Percentiles rank a stretch among this genome's conserved stretches.
Conservation (phyloP, 2,888 invertebrate genomes). For the Pecten maximus region DNA sequence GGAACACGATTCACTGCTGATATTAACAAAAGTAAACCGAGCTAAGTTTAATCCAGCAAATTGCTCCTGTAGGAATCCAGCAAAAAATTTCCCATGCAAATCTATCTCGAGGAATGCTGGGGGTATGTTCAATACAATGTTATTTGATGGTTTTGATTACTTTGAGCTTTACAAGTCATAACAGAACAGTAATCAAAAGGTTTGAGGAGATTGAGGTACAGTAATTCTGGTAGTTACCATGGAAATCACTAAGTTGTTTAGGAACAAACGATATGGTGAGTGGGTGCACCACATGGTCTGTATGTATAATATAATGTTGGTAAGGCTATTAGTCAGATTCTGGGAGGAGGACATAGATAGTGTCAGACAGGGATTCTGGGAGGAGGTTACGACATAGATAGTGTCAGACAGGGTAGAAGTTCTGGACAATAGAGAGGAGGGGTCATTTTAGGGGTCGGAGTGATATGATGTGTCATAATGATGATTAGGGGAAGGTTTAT, state of each 20-base stretch:
- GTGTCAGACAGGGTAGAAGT: too few relatives aligned
- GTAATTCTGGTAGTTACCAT: not conserved
- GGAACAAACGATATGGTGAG: not conserved
- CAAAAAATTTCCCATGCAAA: not conserved
- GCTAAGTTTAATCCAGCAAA: not conserved
- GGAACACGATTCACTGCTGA: too few relatives aligned
- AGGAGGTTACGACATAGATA: not conserved
- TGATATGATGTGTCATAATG: too few relatives aligned
- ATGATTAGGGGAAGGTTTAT: too few relatives aligned
- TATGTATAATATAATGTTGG: not conserved
- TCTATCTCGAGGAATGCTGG: not conserved
- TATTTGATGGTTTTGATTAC: not conserved
- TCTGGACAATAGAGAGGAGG: too few relatives aligned
- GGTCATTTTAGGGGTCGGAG: too few relatives aligned
- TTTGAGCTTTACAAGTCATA: not conserved
- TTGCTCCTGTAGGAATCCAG: not conserved
- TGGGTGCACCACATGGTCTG: not conserved
- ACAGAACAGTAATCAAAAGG: not conserved
- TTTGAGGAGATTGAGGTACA: not conserved
- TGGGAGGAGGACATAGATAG: too few relatives aligned
- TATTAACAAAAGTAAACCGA: too few relatives aligned
- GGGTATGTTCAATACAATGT: not conserved
- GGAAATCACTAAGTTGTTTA: not conserved
- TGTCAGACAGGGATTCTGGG: too few relatives aligned
- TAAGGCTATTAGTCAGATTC: not conserved